Conservation (phyloP, 2,797 vertebrate genomes). For the Anas georgica region DNA sequence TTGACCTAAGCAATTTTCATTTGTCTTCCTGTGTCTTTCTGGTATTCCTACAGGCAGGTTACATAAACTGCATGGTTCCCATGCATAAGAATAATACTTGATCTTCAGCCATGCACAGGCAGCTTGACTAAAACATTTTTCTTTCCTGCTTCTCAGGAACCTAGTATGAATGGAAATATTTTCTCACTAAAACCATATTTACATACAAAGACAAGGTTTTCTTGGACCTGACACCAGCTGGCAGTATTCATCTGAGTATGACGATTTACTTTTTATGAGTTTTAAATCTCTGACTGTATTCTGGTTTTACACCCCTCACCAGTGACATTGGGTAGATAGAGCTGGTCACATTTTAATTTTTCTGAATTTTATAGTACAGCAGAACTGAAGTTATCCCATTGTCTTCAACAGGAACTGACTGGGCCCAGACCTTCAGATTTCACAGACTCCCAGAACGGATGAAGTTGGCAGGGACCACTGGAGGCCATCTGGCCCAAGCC, state of each 20-base stretch:
- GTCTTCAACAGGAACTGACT: neutral
- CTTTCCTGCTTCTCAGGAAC: neutral
- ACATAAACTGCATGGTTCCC: neutral
- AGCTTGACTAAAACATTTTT: neutral
- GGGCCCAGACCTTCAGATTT: neutral
- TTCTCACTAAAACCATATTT: neutral
- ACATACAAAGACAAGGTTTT: neutral
- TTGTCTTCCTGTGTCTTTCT: neutral
- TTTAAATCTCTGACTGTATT: neutral
- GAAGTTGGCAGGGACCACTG: neutral
- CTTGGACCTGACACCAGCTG: neutral
- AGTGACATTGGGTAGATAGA: neutral
- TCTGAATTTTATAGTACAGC: neutral
- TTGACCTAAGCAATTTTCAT: neutral
- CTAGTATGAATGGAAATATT: neutral
- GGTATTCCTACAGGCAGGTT: neutral
- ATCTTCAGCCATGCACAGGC: neutral
- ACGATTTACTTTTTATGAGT: neutral
- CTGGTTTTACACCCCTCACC: neutral
- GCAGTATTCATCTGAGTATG: neutral
- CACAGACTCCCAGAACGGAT: neutral
- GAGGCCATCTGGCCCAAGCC: neutral
- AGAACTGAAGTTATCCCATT: neutral
- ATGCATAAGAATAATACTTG: neutral
- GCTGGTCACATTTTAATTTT: neutral